A percentile compares a stretch with the other conserved stretches of the same genome.
phyloP scores from a whole-genome alignment of 1,140 invertebrate species.

The Diuraphis noxia region DNA sequence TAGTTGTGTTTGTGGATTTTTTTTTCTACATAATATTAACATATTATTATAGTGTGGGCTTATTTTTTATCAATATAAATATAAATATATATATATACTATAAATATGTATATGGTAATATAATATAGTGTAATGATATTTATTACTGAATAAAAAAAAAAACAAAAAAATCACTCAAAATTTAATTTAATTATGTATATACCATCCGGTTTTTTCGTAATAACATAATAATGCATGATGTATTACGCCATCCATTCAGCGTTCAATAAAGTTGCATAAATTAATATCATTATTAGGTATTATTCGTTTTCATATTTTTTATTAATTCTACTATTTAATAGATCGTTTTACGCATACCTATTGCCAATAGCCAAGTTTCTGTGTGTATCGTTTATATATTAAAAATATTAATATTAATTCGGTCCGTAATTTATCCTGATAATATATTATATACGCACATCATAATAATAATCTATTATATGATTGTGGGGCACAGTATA shows the following conservation, averaged over 20 bases:
- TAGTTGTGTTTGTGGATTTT: constrained; percentile 11
- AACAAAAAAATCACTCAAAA: neutral
- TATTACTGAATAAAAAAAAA: neutral
- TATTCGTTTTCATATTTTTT: neutral
- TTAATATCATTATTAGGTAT: neutral
- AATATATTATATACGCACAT: neutral
- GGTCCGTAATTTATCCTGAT: neutral
- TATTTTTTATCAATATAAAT: constrained; percentile 16
- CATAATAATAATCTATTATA: no score
- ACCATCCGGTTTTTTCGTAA: no score
- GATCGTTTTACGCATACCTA: neutral
- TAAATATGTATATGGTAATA: neutral
- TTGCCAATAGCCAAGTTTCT: no score
- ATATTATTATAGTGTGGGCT: constrained; percentile 13
- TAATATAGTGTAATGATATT: neutral
- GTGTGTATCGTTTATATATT: neutral
- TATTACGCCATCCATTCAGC: no score
- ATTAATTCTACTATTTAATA: neutral
- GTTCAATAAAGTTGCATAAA: no score
- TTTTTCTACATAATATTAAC: neutral
- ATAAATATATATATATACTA: neutral
- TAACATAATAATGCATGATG: no score
- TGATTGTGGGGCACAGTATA: neutral
- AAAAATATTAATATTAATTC: neutral
- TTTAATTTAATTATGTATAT: no score